A percentile compares a stretch with the other conserved stretches of the same genome.
Conservation (phyloP, 2,113 vertebrate species). For the Raja brachyura region DNA sequence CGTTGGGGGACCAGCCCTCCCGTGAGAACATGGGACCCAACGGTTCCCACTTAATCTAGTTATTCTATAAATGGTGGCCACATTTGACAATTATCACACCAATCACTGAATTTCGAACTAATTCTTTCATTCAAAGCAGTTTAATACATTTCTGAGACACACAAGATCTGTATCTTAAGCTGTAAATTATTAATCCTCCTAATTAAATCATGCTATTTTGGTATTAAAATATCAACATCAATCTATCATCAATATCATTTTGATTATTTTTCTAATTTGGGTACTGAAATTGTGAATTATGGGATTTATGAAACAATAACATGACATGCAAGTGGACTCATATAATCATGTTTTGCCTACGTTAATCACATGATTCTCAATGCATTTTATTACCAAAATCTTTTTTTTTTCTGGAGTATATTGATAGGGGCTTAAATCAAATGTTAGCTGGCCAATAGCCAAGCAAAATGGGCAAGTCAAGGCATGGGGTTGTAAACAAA, state of each 20-base stretch:
- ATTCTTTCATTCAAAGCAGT: not conserved
- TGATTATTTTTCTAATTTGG: not conserved
- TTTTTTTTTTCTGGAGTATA: not conserved
- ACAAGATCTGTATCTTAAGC: no score
- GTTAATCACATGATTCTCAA: not conserved
- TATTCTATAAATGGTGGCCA: not conserved
- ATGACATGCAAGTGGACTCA: not conserved
- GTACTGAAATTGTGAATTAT: not conserved
- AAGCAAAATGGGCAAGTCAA: conserved; percentile 7
- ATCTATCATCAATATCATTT: not conserved
- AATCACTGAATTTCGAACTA: not conserved
- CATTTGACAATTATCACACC: not conserved
- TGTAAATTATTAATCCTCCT: not conserved
- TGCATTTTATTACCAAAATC: not conserved
- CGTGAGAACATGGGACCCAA: no score
- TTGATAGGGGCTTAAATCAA: not conserved
- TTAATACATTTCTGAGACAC: not conserved
- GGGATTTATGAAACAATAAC: not conserved
- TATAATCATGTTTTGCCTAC: not conserved
- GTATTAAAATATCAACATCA: not conserved
- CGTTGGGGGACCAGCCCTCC: no score
- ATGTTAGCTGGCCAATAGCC: not conserved
- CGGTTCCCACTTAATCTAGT: no score
- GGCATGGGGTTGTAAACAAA: not conserved
- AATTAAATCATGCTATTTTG: not conserved